Evolutionary conservation across 2,113 vertebrate genomes (phyloP).

Genomic region (Myotis davidii): DNA sequence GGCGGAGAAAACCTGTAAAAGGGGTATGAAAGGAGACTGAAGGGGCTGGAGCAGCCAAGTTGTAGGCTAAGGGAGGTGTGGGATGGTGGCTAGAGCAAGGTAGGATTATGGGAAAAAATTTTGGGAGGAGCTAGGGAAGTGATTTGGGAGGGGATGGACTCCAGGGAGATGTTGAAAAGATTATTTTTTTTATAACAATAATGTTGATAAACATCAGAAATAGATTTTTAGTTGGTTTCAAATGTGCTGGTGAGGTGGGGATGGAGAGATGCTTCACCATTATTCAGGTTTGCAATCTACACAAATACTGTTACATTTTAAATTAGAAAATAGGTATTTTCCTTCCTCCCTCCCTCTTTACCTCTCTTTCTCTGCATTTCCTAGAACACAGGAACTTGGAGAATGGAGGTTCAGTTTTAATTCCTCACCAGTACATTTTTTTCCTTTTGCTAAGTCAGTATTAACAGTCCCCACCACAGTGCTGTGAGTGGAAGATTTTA

Average conservation of each 20-base stretch:
- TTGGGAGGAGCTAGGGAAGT: neutral
- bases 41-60: neutral
- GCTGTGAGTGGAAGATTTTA: neutral
- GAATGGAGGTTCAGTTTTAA: constrained; percentile 6
- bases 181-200: neutral
- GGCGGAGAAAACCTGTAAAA: neutral
- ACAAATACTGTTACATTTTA: neutral
- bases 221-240: neutral
- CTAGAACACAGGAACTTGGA: neutral
- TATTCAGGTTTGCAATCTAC: neutral
- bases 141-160: neutral
- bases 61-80: neutral
- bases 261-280: neutral
- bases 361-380: neutral
- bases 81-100: neutral
- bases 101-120: neutral
- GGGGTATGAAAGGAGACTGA: neutral
- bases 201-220: neutral
- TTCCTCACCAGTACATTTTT: neutral
- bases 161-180: neutral
- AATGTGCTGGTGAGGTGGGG: neutral
- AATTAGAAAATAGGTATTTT: neutral
- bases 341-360: neutral
- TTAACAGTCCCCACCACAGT: neutral
- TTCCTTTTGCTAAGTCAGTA: neutral